Base-by-base conservation (phyloP, 2,888 invertebrate genomes). In the Stenodema calcarata region DNA sequence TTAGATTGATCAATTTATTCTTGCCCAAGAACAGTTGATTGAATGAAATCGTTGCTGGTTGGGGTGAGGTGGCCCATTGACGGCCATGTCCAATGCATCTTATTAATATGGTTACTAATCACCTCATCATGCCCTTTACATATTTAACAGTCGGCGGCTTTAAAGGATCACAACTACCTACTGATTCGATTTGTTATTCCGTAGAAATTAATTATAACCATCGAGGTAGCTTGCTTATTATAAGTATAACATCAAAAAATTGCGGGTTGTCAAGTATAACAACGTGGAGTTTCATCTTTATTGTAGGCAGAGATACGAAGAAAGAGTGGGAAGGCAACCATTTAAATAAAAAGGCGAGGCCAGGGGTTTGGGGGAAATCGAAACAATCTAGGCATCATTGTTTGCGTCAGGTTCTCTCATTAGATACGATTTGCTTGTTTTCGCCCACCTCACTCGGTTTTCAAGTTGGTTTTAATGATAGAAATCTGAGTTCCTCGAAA, bases 351-450 rank as follows among this genome's bases (percentile, higher is more conserved):
- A 27, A 62, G 27, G 27, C 62, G 62, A n/a, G 62, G n/a, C 62
- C 18, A 23, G 23, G 35, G 4, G 62, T 27, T 18, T 12, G 23
- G 18, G 62, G 27, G 0, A 27, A 62, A 62, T 62, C 62, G 23
- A 23, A 62, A 62, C 23, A 62, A 62, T 62, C 62, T 23, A 18
- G 62, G 62, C 62, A 62, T 62, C 23, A 62, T 73, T 73, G 73
- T 73, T 35, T 73, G 73, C 12, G 35, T 35, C 41, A 7, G 35
- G 73, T 73, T 73, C 73, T 11, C 73, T 73, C 73, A 73, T 73
- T 73, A 73, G 73, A 73, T 41, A 41, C 41, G 16, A 28, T 73
- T 73, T 73, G 73, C 35, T 73, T 73, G 73, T 73, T 73, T 73
- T 41, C 73, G 73, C 73, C 73, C 73, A 73, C 73, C 3, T 73